Evolutionary conservation across 2,888 invertebrate species (phyloP), one percentile per base, ranked within the genome.

Genomic region (Leptothorax acervorum): DNA sequence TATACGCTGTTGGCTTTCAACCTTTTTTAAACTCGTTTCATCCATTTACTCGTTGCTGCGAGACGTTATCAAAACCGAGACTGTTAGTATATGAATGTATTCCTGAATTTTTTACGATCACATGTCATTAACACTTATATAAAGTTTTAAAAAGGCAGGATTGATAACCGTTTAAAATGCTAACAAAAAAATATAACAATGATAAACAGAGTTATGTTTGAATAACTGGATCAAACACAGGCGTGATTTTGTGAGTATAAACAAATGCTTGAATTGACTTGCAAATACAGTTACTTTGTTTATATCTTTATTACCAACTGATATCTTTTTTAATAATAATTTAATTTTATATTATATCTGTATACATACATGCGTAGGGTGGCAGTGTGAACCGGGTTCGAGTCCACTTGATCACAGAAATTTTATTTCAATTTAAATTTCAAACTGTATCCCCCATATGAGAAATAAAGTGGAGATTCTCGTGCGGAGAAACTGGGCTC

Each of bases 291-390:
- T 74, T 51, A 62, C 12, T 66, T 15, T 55, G 55, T 78, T 74
- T 62, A 45, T 6, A 28, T 31, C 15, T 71, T 28, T 39, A 63
- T 23, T 9, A 23, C 1, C 5, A 48, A 48, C 35, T 51, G 9
- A 78, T 55, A n/a, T 23, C 55, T 66, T 78, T 53, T 12, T 15
- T 12, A 60, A 31, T 76, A n/a, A 78, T 9, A 78, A 55, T 62
- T 45, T 15, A 76, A 23, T 23, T 23, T 23, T 23, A 62, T 6
- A n/a, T n/a, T 35, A 53, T 9, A 3, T 55, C 1, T 11, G 4
- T 51, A 51, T 6, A 35, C 0, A 55, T 23, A 18, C 28, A 53
- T 3, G 6, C 6, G 42, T 23, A 23, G 23, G 23, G 23, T 23
- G 23, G 23, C 23, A 23, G 23, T 23, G 23, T 23, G 23, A 23